phyloP scores from a whole-genome alignment of 1,140 invertebrate species.

The Hylaeus anthracinus region DNA sequence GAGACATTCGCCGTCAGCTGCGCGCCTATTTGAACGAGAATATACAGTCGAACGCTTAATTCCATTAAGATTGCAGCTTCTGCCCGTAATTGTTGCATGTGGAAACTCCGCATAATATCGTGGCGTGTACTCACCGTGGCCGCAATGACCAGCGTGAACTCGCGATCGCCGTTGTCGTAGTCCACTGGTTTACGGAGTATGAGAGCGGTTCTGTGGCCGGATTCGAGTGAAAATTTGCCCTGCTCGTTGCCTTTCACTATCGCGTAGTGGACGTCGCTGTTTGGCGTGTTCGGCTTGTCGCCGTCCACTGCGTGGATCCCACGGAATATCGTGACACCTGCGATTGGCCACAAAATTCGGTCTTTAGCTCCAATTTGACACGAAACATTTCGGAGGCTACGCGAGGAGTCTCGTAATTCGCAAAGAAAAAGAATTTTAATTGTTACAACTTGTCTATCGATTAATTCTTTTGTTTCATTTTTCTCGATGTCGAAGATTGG shows the following conservation, averaged over 20 bases:
- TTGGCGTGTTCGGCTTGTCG: conserved; percentile 93
- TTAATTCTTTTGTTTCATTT: too few relatives aligned
- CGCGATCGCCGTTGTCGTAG: conserved; percentile 89
- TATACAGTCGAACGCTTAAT: too few relatives aligned
- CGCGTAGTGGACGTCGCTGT: conserved; percentile 92
- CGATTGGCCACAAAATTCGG: conserved; percentile 1
- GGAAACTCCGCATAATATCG: background rate
- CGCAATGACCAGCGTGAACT: conserved; percentile 88
- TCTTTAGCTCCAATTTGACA: background rate
- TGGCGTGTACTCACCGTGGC: conserved; percentile 85
- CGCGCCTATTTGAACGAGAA: too few relatives aligned
- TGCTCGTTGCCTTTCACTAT: conserved; percentile 89
- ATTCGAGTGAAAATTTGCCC: conserved; percentile 89
- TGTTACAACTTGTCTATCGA: too few relatives aligned
- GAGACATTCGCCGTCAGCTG: too few relatives aligned
- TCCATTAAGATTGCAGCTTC: too few relatives aligned
- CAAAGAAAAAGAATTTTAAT: too few relatives aligned
- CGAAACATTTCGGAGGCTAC: background rate
- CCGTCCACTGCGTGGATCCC: conserved; percentile 90
- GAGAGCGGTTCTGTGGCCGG: conserved; percentile 87
- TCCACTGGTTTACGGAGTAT: conserved; percentile 88
- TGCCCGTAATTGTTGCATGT: too few relatives aligned
- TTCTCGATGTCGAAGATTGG: too few relatives aligned
- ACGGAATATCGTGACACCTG: conserved; percentile 90
- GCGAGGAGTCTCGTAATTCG: too few relatives aligned